phyloP scores from a whole-genome alignment of 2,113 vertebrate species.

The Maccullochella peelii region DNA sequence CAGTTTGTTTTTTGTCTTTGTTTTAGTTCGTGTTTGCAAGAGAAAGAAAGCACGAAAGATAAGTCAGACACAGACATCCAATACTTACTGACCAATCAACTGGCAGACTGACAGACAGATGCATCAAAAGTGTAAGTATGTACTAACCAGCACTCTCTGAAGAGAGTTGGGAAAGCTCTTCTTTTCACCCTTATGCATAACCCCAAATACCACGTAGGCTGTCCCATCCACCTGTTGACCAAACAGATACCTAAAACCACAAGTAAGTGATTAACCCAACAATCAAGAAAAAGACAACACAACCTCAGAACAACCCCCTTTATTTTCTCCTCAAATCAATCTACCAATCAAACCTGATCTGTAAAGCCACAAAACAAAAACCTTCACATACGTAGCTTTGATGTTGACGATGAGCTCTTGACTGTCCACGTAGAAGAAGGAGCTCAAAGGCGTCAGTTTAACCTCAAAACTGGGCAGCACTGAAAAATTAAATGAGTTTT shows the following conservation, averaged over 20 bases:
- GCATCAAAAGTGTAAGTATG: background rate
- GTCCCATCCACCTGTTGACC: constrained; percentile 78
- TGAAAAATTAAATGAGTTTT: constrained; percentile 27
- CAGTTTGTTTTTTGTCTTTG: no score
- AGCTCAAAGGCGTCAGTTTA: constrained; percentile 56
- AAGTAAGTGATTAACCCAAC: no score
- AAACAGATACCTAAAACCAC: constrained; percentile 90
- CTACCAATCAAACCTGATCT: background rate
- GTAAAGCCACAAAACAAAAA: background rate
- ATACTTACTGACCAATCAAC: background rate
- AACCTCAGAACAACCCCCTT: background rate
- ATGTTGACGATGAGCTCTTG: constrained; percentile 78
- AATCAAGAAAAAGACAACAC: no score
- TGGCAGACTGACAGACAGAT: background rate
- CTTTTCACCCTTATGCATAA: constrained; percentile 67
- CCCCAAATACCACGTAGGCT: constrained; percentile 87
- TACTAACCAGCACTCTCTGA: constrained; percentile 76
- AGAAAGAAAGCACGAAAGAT: no score
- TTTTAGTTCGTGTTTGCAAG: no score
- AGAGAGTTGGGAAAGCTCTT: constrained; percentile 83
- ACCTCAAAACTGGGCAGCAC: constrained; percentile 88
- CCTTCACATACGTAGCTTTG: constrained; percentile 54
- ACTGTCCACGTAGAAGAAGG: constrained; percentile 86
- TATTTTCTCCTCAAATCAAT: background rate
- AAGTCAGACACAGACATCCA: no score